Evolutionary conservation across 2,888 invertebrate species (phyloP).

Genomic region (Agrochola macilenta): DNA sequence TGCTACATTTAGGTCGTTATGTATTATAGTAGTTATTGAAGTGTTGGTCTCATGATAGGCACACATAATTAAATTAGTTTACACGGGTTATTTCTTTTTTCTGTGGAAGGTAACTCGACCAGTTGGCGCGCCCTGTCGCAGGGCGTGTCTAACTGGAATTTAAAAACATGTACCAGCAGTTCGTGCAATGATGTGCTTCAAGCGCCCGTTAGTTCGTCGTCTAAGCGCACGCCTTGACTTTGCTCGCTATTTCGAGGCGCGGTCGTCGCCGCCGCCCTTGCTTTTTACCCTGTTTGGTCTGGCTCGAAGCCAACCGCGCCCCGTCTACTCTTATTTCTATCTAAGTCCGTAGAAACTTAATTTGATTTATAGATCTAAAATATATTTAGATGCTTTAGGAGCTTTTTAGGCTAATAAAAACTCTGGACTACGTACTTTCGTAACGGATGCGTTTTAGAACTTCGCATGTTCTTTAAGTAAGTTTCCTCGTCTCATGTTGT

Average conservation of each 20-base stretch:
- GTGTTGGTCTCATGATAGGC: conserved; percentile 58
- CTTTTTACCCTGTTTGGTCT: conserved; percentile 90
- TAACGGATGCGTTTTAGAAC: conserved; percentile 24
- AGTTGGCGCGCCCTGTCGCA: conserved; percentile 70
- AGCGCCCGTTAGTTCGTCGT: conserved; percentile 70
- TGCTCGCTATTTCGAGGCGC: conserved; percentile 89
- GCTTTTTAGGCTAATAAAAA: conserved; percentile 18
- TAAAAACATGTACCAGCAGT: conserved; percentile 59
- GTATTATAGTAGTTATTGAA: conserved; percentile 62
- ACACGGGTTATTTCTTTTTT: conserved; percentile 70
- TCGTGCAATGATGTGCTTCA: conserved; percentile 68
- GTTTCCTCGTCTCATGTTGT: conserved; percentile 20
- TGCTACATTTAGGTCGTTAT: conserved; percentile 53
- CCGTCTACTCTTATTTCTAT: conserved; percentile 78
- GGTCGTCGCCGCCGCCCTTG: conserved; percentile 85
- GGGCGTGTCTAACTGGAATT: conserved; percentile 72
- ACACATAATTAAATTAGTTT: conserved; percentile 71
- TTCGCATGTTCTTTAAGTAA: neutral
- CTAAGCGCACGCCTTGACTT: conserved; percentile 88
- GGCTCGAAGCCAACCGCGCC: conserved; percentile 86
- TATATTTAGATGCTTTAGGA: conserved; percentile 35
- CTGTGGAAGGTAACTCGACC: conserved; percentile 52
- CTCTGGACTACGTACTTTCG: conserved; percentile 12
- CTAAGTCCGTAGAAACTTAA: conserved; percentile 74
- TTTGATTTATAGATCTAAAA: conserved; percentile 71